Conservation (phyloP, 2,888 invertebrate genomes). For the Pseudococcus viburni region DNA sequence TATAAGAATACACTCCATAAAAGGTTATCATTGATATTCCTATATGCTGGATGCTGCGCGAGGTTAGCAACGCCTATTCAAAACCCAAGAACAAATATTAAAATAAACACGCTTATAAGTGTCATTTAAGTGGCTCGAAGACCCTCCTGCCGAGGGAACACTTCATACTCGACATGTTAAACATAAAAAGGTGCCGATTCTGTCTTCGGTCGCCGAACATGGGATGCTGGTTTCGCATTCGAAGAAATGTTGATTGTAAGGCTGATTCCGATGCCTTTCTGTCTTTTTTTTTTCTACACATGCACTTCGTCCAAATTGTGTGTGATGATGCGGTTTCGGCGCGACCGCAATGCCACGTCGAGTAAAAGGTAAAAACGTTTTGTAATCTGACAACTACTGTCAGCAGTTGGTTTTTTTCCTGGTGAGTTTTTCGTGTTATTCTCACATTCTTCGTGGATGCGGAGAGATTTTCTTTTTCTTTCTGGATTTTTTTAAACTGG, state of each 20-base stretch:
- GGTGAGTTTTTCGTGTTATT: background rate
- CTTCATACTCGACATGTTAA: slow-evolving; percentile 59
- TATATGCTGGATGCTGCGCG: slow-evolving; percentile 21
- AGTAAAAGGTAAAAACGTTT: slow-evolving; percentile 34
- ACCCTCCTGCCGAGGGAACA: slow-evolving; percentile 61
- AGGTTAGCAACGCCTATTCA: slow-evolving; percentile 51
- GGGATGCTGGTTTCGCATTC: slow-evolving; percentile 49
- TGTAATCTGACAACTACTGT: slow-evolving; percentile 62
- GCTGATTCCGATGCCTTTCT: slow-evolving; percentile 35
- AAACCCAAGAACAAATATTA: slow-evolving; percentile 58
- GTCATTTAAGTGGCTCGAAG: slow-evolving; percentile 58
- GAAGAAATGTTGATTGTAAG: slow-evolving; percentile 60
- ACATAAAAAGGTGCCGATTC: slow-evolving; percentile 62
- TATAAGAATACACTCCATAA: slow-evolving; percentile 36
- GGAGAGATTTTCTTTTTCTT: background rate
- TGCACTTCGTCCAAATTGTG: background rate
- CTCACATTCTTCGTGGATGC: background rate
- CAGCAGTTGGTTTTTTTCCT: slow-evolving; percentile 30
- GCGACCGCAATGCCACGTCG: slow-evolving; percentile 51
- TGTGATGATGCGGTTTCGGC: slow-evolving; percentile 17
- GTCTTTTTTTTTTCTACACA: background rate
- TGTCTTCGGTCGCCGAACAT: slow-evolving; percentile 28
- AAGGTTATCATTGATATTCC: slow-evolving; percentile 57
- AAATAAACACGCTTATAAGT: slow-evolving; percentile 58
- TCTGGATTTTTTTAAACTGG: background rate